Base-by-base conservation (phyloP, 1,140 invertebrate genomes). In the Daktulosphaira vitifoliae region DNA sequence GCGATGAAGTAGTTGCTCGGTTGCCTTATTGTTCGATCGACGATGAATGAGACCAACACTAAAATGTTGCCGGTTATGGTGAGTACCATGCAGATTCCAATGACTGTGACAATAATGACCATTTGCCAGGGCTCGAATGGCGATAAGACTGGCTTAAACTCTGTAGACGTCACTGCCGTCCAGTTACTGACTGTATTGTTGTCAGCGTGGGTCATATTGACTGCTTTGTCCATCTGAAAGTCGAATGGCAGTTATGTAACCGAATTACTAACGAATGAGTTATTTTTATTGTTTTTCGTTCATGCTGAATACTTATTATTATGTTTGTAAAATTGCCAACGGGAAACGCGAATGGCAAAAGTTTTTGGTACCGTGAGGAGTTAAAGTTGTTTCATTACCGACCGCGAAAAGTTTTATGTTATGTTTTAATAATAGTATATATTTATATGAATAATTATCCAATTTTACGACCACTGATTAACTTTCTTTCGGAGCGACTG, bases 1-100 rank as follows among this genome's bases (percentile, higher is more conserved):
- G 94, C 96, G 56, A 99, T 98, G 78, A 99, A 99, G 78, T 98
- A 99, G 78, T 99, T 99, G 73, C 92, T 96, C 2, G 97, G 96
- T 72, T 99, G 96, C 48, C 97, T 83, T 71, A 99, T 99, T 64
- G 89, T 89, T 65, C 96, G 81, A 75, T 99, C 97, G 23, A 99
- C 88, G 62, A 96, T 88, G 77, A 99, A 99, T 22, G 95, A 92
- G 37, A 98, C 75, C 22, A 99, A 81, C 29, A 99, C 97, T 15
- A 99, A 82, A 49, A 98, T 89, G 75, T 99, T 99, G 38, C 97
- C 97, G 66, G 87, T 85, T 15, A 97, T 86, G 1, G 95, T 98
- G 42, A 97, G 78, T 18, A 96, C 81, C 68, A 95, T 96, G 71
- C 92, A 92, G 49, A 93, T 76, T 2, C 67, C 86, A 49, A 97